Base-by-base conservation (phyloP, 2,797 vertebrate genomes). In the Lithobates sylvaticus region DNA sequence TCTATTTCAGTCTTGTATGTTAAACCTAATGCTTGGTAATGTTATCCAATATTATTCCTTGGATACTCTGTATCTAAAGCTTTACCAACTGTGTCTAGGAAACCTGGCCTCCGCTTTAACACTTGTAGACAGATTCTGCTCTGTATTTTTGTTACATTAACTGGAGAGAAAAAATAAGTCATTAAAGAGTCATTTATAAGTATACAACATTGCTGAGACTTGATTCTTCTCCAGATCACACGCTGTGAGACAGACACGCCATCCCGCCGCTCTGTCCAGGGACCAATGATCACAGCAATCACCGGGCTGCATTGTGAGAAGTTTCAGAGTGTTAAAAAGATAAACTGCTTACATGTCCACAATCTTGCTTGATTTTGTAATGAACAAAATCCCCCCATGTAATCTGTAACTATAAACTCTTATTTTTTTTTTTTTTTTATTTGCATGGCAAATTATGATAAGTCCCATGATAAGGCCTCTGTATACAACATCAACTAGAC, bases 121-220 rank as follows among this genome's bases (percentile, higher is more conserved):
- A 83, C 65, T 58, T 65, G 81, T 54, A 39, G 36, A n/a, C 13
- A 64, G 80, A 72, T 73, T 74, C 4, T 36, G 27, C n/a, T 64
- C 10, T 36, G 27, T 67, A 61, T 73, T 73, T 64, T 34, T 81
- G 12, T 72, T 65, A n/a, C 8, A 72, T 12, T 42, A 74, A 73
- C 42, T 32, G 13, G 67, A 70, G 61, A 27, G n/a, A 42, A 27
- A 21, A 34, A 71, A 70, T 32, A 67, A 39, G 64, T 65, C n/a
- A 67, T 26, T 32, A 47, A 5, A 47, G 18, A 8, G 39, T 69
- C 29, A 79, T 68, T 79, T 47, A 79, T 47, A 13, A 39, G 15
- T 39, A 39, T 76, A 34, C 16, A 26, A 16, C 27, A 42, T 47
- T n/a, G n/a, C 2, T 34, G 54, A 26, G 79, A 61, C 21, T 27